phyloP scores from a whole-genome alignment of 2,888 invertebrate species.

The Cheilosia pagana region DNA sequence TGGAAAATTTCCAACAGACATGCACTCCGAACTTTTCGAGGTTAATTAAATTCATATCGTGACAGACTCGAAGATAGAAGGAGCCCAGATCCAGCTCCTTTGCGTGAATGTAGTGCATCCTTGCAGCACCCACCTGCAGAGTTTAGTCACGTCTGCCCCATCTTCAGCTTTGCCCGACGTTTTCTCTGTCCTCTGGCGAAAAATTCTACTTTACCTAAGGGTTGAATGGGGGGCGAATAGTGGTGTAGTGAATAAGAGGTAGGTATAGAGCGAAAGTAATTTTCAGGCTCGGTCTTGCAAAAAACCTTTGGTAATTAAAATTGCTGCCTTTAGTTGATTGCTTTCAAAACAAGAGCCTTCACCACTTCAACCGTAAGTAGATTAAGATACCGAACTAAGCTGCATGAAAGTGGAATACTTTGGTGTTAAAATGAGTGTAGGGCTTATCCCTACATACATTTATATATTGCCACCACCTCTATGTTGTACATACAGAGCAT shows the following conservation, averaged over 20 bases:
- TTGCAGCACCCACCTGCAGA: slow-evolving; percentile 21
- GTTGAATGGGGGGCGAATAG: not conserved
- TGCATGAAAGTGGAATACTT: slow-evolving; percentile 25
- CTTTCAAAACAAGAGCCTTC: slow-evolving; percentile 53
- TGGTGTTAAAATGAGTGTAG: slow-evolving; percentile 1
- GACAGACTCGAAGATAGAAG: slow-evolving; percentile 75
- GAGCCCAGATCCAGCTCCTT: not conserved
- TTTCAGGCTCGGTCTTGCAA: slow-evolving; percentile 77
- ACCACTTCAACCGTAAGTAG: slow-evolving; percentile 36
- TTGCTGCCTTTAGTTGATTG: slow-evolving; percentile 63
- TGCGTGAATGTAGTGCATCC: slow-evolving; percentile 19
- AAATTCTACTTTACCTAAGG: not conserved
- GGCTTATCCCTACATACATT: slow-evolving; percentile 4
- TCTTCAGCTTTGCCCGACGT: not conserved
- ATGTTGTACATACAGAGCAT: no score
- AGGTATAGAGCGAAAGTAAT: slow-evolving; percentile 70
- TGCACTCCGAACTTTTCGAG: slow-evolving; percentile 79
- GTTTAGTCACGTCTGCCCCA: slow-evolving; percentile 32
- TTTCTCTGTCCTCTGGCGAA: slow-evolving; percentile 20
- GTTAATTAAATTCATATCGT: slow-evolving; percentile 81
- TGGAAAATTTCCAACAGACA: slow-evolving; percentile 80
- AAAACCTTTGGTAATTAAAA: slow-evolving; percentile 76
- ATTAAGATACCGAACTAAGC: slow-evolving; percentile 45
- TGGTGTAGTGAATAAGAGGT: not conserved
- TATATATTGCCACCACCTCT: not conserved